Conservation (phyloP, 2,888 invertebrate genomes). For the Diploptera punctata region DNA sequence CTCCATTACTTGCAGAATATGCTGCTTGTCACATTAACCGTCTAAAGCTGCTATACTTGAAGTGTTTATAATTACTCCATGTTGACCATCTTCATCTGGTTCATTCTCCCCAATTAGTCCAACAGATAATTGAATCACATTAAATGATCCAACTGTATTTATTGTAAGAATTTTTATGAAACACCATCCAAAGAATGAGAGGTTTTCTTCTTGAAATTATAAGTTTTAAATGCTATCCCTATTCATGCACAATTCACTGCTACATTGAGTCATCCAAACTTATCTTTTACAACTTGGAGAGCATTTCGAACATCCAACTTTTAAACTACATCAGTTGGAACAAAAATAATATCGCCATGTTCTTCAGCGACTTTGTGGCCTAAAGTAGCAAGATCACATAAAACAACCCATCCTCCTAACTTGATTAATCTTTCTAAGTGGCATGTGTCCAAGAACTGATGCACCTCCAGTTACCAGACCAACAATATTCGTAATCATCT, state of each 20-base stretch:
- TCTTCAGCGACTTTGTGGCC: constrained; percentile 78
- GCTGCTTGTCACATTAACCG: constrained; percentile 96
- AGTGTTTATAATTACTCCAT: constrained; percentile 95
- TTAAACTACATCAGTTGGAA: constrained; percentile 86
- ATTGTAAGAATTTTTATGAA: constrained; percentile 78
- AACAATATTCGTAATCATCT: constrained; percentile 87
- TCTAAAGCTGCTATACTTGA: constrained; percentile 95
- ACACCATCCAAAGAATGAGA: constrained; percentile 76
- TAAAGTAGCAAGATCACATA: constrained; percentile 88
- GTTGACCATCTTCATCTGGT: constrained; percentile 81
- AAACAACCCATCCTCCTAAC: constrained; percentile 84
- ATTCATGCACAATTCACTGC: constrained; percentile 97
- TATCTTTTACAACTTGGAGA: constrained; percentile 71
- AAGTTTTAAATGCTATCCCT: constrained; percentile 83
- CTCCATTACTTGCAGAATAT: too few species aligned
- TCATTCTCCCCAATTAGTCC: constrained; percentile 84
- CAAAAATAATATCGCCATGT: constrained; percentile 77
- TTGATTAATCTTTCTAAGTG: constrained; percentile 81
- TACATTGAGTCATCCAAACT: constrained; percentile 85
- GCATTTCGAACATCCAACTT: constrained; percentile 81
- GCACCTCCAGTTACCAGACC: constrained; percentile 95
- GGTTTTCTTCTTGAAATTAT: constrained; percentile 82
- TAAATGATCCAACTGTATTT: constrained; percentile 93
- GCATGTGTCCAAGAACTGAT: constrained; percentile 93
- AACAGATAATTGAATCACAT: constrained; percentile 83